Percentiles rank a stretch among this genome's conserved stretches.
Evolutionary conservation across 2,888 invertebrate species (phyloP).

Genomic region (Magallana nippona): DNA sequence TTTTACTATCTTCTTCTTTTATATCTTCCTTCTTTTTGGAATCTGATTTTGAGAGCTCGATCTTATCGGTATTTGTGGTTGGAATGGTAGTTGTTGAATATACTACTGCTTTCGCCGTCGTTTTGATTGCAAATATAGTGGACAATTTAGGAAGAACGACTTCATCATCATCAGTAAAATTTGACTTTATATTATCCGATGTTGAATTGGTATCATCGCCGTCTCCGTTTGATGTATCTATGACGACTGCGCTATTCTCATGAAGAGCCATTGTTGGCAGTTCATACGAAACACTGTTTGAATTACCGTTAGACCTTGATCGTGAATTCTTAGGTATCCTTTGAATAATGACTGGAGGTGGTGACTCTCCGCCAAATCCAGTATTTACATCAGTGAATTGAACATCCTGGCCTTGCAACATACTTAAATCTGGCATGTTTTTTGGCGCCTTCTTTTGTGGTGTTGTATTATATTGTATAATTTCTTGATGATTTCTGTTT

Average conservation of each 20-base stretch:
- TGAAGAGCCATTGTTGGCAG: slow-evolving; percentile 3
- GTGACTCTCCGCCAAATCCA: not conserved
- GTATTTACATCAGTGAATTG: slow-evolving; percentile 2
- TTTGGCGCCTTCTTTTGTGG: not conserved
- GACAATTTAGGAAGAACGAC: no score
- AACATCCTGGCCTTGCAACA: not conserved
- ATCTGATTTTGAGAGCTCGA: not conserved
- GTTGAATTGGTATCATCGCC: slow-evolving; percentile 2
- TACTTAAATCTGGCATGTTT: slow-evolving; percentile 2
- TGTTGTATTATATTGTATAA: not conserved
- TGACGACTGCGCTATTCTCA: slow-evolving; percentile 3
- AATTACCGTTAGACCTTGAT: not conserved
- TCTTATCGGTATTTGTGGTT: not conserved
- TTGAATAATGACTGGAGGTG: slow-evolving; percentile 12
- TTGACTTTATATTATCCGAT: not conserved
- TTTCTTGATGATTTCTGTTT: not conserved
- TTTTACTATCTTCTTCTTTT: not conserved
- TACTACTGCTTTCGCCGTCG: not conserved
- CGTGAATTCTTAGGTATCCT: slow-evolving; percentile 10
- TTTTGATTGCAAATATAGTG: no score
- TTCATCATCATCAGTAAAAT: not conserved
- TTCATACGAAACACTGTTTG: slow-evolving; percentile 14
- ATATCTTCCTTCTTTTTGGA: not conserved
- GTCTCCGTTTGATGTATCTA: not conserved
- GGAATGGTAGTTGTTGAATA: not conserved